Evolutionary conservation across 2,797 vertebrate genomes (phyloP).

Genomic region (Xiphophorus birchmanni): DNA sequence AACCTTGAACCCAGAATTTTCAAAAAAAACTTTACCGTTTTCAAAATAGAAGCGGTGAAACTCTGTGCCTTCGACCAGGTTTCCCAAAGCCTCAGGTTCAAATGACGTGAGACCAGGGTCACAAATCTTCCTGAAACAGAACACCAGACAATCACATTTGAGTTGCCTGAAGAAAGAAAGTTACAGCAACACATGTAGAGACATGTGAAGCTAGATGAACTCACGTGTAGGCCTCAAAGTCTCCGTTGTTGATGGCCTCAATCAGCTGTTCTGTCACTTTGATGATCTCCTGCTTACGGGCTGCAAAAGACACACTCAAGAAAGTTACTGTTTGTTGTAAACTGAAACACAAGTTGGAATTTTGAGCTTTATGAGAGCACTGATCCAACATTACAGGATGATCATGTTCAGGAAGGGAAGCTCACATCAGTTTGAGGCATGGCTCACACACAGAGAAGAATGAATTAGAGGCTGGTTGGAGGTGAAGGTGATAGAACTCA

Average conservation of each 20-base stretch:
- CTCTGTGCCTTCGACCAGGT: slow-evolving; percentile 96
- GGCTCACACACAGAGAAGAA: slow-evolving; percentile 13
- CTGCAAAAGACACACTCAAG: slow-evolving; percentile 65
- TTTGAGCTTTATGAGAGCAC: slow-evolving; percentile 17
- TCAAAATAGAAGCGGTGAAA: slow-evolving; percentile 99
- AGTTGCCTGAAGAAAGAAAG: background rate
- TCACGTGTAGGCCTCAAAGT: slow-evolving; percentile 99
- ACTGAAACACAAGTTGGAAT: slow-evolving; percentile 6
- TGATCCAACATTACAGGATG: slow-evolving; percentile 28
- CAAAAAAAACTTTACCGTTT: slow-evolving; percentile 82
- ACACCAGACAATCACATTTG: background rate
- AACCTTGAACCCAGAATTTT: background rate
- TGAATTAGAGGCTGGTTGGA: slow-evolving; percentile 3
- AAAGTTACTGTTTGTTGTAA: background rate
- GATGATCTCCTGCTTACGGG: slow-evolving; percentile 97
- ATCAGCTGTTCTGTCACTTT: slow-evolving; percentile 98
- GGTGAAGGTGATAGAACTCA: slow-evolving; percentile 6
- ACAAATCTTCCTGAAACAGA: slow-evolving; percentile 89
- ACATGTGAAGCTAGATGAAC: slow-evolving; percentile 50
- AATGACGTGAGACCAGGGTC: slow-evolving; percentile 96
- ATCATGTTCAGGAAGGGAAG: slow-evolving; percentile 7
- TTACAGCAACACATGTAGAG: background rate
- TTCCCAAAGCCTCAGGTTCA: slow-evolving; percentile 96
- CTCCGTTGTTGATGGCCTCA: slow-evolving; percentile 96
- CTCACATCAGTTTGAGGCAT: slow-evolving; percentile 7